A percentile compares a stretch with the other conserved stretches of the same genome.
Conservation (phyloP, 2,888 invertebrate genomes). For the Hydropsyche betteni region DNA sequence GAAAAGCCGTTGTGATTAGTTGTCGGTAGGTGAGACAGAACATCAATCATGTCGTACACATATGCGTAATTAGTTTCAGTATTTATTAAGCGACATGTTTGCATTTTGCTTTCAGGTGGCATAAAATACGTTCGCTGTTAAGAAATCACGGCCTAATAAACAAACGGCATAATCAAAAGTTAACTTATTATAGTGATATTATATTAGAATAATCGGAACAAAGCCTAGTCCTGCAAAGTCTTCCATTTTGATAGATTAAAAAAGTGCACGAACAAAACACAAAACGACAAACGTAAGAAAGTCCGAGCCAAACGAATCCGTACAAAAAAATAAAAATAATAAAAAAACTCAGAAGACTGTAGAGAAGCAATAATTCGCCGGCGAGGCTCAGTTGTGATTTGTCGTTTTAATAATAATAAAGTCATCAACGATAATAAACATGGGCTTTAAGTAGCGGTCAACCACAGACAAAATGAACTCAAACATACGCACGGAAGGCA, state of each 20-base stretch:
- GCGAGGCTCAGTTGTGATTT: neutral
- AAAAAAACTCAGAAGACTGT: constrained; percentile 1
- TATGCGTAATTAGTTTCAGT: too few species aligned
- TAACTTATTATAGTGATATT: constrained; percentile 35
- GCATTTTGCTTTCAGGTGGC: constrained; percentile 39
- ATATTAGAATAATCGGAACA: constrained; percentile 37
- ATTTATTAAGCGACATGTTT: too few species aligned
- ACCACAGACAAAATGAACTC: constrained; percentile 40
- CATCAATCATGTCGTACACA: too few species aligned
- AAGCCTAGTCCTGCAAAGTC: constrained; percentile 50
- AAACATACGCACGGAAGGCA: constrained; percentile 39
- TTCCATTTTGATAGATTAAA: constrained; percentile 51
- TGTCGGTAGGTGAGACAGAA: too few species aligned
- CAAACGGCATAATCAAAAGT: constrained; percentile 40
- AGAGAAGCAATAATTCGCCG: constrained; percentile 31
- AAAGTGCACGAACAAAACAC: constrained; percentile 12
- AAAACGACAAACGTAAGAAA: constrained; percentile 24
- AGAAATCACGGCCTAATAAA: constrained; percentile 35
- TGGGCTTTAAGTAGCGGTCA: neutral
- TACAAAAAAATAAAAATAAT: constrained; percentile 22
- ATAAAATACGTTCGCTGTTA: neutral
- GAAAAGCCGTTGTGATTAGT: too few species aligned
- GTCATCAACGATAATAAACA: neutral
- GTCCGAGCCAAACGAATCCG: constrained; percentile 47
- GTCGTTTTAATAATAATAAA: neutral